These are phyloP conservation scores for Diorhabda elongata DNA, from an alignment of 1,140 invertebrate genomes.

Conservation along the genomic window DNA sequence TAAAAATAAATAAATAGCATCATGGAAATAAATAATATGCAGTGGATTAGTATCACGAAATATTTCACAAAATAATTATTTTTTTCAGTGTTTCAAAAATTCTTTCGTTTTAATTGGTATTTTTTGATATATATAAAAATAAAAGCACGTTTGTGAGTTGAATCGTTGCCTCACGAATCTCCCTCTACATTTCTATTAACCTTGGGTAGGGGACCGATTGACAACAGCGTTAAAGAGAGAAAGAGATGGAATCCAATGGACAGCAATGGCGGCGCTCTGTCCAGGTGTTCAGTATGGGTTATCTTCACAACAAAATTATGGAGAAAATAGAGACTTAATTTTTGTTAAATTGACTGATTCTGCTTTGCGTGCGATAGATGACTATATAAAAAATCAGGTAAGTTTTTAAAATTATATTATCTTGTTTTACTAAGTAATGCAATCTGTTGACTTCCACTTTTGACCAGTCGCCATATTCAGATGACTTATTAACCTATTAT, in stretches of 20 bases:
- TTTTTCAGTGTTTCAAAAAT: too few species aligned
- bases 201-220: conserved; percentile 9
- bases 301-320: conserved; percentile 80
- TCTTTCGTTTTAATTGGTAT: too few species aligned
- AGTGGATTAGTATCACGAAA: too few species aligned
- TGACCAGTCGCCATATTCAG: conserved; percentile 46
- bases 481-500: conserved; percentile 48
- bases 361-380: conserved; percentile 83
- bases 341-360: conserved; percentile 95
- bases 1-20: too few species aligned
- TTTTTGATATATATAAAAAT: too few species aligned
- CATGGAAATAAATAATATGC: too few species aligned
- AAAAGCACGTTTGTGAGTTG: too few species aligned
- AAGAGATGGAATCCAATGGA: conserved; percentile 29
- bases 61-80: too few species aligned
- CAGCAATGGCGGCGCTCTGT: conserved; percentile 88
- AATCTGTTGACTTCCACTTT: conserved; percentile 39
- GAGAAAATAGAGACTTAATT: conserved; percentile 83
- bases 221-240: conserved; percentile 16
- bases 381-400: conserved; percentile 81
- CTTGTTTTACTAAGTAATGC: conserved; percentile 22
- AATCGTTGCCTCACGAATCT: background rate
- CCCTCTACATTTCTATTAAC: conserved; percentile 16
- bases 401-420: conserved; percentile 47
- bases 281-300: conserved; percentile 93